These are phyloP conservation scores for Latrodectus elegans DNA, from an alignment of 2,888 invertebrate species.

Conservation along the genomic window DNA sequence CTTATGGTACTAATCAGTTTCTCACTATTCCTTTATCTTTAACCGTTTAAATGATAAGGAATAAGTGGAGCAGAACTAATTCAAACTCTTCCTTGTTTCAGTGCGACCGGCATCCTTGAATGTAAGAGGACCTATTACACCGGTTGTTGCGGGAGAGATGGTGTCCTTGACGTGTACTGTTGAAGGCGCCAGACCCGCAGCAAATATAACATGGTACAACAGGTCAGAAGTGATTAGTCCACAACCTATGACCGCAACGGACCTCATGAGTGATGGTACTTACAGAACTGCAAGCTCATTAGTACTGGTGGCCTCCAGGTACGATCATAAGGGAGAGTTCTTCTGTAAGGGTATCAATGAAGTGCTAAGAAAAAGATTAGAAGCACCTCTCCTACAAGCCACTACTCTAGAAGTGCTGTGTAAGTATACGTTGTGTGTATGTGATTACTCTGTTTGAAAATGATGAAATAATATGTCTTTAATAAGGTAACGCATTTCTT, in stretches of 20 bases:
- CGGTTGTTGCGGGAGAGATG: conserved; percentile 86
- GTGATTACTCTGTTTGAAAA: too few relatives aligned
- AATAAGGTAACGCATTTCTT: too few relatives aligned
- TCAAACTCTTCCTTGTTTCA: conserved; percentile 76
- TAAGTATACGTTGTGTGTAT: conserved; percentile 82
- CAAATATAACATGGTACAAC: conserved; percentile 89
- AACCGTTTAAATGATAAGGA: too few relatives aligned
- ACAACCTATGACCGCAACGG: conserved; percentile 66
- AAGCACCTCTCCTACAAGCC: conserved; percentile 84
- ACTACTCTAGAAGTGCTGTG: conserved; percentile 88
- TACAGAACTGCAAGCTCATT: conserved; percentile 71
- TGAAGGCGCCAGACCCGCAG: conserved; percentile 87
- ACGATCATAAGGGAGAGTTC: conserved; percentile 71
- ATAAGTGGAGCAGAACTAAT: too few relatives aligned
- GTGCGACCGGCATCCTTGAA: conserved; percentile 87
- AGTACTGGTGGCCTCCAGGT: conserved; percentile 71
- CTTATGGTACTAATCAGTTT: too few relatives aligned
- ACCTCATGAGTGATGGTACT: conserved; percentile 71
- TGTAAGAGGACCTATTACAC: conserved; percentile 84
- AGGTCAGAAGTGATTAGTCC: conserved; percentile 71
- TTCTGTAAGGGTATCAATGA: conserved; percentile 80
- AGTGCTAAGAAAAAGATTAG: conserved; percentile 83
- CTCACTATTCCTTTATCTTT: too few relatives aligned
- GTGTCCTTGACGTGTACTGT: conserved; percentile 87
- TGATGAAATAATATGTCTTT: too few relatives aligned